phyloP scores from a whole-genome alignment of 37 sponge, comb jelly and placozoan genomes.

The Cliona cf. orientalis region DNA sequence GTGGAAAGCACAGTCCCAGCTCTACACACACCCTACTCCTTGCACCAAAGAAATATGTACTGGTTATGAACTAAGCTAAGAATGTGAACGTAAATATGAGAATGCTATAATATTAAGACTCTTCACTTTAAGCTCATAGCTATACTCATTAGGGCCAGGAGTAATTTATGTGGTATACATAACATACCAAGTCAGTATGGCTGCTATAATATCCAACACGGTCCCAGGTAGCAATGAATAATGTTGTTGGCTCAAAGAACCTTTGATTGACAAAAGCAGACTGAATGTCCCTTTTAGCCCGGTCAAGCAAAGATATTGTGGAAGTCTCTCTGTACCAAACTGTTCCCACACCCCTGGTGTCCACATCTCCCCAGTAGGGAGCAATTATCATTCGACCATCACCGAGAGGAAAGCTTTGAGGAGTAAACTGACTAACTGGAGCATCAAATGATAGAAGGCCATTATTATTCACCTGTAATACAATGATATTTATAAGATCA shows the following conservation, averaged over 20 bases:
- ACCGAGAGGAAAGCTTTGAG: background rate
- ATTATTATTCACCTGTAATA: constrained; percentile 27
- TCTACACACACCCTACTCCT: too few species aligned
- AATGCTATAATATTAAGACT: too few species aligned
- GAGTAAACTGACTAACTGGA: background rate
- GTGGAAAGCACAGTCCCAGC: too few species aligned
- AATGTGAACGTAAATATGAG: too few species aligned
- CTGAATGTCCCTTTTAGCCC: background rate
- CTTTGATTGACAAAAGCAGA: background rate
- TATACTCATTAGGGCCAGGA: too few species aligned
- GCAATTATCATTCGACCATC: constrained; percentile 6
- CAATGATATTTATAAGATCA: too few species aligned
- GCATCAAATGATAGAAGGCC: constrained; percentile 15
- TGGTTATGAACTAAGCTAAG: too few species aligned
- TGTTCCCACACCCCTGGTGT: constrained; percentile 19
- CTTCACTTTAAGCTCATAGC: too few species aligned
- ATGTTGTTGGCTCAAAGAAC: background rate
- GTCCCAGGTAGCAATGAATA: too few species aligned
- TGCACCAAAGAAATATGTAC: too few species aligned
- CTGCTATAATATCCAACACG: constrained; percentile 28
- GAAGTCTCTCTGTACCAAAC: constrained; percentile 45
- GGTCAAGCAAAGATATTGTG: background rate
- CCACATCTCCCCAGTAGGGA: constrained; percentile 57
- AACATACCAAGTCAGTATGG: constrained; percentile 19
- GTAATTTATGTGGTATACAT: too few species aligned